Evolutionary conservation across 2,888 invertebrate species (phyloP), one percentile per base, ranked within the genome.

Genomic region (Phyllotreta cruciferae): DNA sequence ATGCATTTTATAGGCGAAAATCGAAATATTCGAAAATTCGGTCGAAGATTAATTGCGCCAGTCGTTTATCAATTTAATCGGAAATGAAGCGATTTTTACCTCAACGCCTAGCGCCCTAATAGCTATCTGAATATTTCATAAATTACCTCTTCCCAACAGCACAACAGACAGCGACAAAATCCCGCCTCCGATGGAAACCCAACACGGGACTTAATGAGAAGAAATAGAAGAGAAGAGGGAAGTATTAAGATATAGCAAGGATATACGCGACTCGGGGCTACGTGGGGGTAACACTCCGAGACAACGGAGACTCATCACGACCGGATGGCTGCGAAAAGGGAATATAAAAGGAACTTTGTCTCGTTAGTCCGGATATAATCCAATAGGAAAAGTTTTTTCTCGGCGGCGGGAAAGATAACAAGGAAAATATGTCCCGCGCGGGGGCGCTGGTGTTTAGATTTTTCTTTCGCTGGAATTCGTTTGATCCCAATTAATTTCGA

Each of bases 211-310:
- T 77, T 78, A 79, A 78, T 77, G 76, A 77, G 77, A 74, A 76
- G 74, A 74, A 78, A 78, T 76, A 75, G 74, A 71, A 70, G 70
- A 75, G 73, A 74, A 73, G 72, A 63, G 24, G 75, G 73, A 75
- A 75, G 75, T 77, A 77, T 78, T 77, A 77, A 77, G 75, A 78
- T 77, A 77, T 76, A 76, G 70, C 73, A 24, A 73, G 75, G 74
- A 75, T 75, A 76, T 75, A 76, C 72, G 70, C 70, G 75, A 74
- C 72, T 72, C 56, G 68, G 68, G 71, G 72, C 70, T 73, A 75
- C 76, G 75, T 73, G 69, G 70, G 73, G 73, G 75, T 73, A 72
- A 75, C 70, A 74, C 68, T 62, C 70, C 71, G 70, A 76, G 75
- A 75, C 74, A 75, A 72, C 74, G 69, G 67, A 56, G 70, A 74